Base-by-base conservation (phyloP, 2,797 vertebrate genomes). In the Cossypha polioptera region DNA sequence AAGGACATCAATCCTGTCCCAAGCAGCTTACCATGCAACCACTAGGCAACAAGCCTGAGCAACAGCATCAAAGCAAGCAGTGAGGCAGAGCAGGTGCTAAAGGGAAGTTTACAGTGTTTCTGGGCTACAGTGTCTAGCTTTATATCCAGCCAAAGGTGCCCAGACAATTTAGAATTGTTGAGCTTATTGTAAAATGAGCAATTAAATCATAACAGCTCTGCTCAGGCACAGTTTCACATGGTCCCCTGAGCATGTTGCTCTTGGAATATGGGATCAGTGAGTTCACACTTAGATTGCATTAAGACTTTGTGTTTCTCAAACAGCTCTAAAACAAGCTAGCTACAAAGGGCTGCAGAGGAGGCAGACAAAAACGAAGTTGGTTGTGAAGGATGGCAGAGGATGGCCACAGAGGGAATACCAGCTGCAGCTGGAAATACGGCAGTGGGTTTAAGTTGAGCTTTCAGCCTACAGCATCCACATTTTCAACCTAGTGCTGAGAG, bases 381-480 rank as follows among this genome's bases (percentile, higher is more conserved):
- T 33, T 43, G 28, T 57, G n/a, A 33, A 58, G 18, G 16, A 62
- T 7, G 16, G 40, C 71, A 7, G 35, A 87, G 29, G 28, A 71
- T 51, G 33, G 28, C 31, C 25, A 43, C 1, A 68, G 68, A 76
- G 53, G 14, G 19, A 88, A 77, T 42, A 68, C 31, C 12, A 86
- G 47, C 9, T 80, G 33, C 20, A 62, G 20, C 0, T 50, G 43
- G 16, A 65, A 42, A 72, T 36, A 67, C 1, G 5, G 45, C 29
- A 63, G 24, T 22, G 14, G 16, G 17, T 72, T 15, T 73, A 67
- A 58, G 9, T 0, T 50, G 50, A 83, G 36, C 6, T 76, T n/a
- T 42, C 7, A 7, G 36, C 13, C 55, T 35, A 67, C 0, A 0
- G 14, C 45, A 72, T 47, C 53, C 51, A 36, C 0, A 0, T 61